phyloP scores from a whole-genome alignment of 2,113 vertebrate genomes.

The Kryptolebias marmoratus region DNA sequence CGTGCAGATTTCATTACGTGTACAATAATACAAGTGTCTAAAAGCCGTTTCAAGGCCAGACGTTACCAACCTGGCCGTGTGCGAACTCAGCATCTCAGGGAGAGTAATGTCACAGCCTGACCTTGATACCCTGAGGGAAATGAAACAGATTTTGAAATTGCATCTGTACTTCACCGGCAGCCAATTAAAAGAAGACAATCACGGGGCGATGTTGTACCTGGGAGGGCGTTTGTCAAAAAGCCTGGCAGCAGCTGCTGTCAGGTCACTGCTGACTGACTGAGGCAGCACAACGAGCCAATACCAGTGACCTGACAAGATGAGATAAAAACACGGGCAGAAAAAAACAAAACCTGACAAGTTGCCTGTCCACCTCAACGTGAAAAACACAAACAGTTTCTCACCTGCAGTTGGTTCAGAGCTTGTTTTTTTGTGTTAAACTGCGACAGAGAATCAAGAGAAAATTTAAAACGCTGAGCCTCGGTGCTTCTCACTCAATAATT shows the following conservation, averaged over 20 bases:
- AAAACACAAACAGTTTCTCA: constrained; percentile 23
- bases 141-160: constrained; percentile 23
- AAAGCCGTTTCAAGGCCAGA: not conserved
- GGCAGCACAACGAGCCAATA: constrained; percentile 48
- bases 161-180: constrained; percentile 25
- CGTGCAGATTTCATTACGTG: not conserved
- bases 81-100: constrained; percentile 7
- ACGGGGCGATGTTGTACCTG: constrained; percentile 7
- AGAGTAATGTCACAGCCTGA: constrained; percentile 1
- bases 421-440: constrained; percentile 15
- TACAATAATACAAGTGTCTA: not conserved
- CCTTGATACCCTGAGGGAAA: constrained; percentile 5
- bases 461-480: not conserved
- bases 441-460: constrained; percentile 15
- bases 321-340: constrained; percentile 56
- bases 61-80: not conserved
- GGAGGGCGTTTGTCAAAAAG: constrained; percentile 41
- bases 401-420: constrained; percentile 9
- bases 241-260: constrained; percentile 53
- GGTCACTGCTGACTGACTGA: constrained; percentile 56
- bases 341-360: constrained; percentile 26
- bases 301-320: constrained; percentile 61
- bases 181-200: constrained; percentile 26
- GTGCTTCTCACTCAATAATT: not conserved
- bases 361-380: constrained; percentile 12